Evolutionary conservation across 1,140 invertebrate species (phyloP).

Genomic region (Eubasilissa regina): DNA sequence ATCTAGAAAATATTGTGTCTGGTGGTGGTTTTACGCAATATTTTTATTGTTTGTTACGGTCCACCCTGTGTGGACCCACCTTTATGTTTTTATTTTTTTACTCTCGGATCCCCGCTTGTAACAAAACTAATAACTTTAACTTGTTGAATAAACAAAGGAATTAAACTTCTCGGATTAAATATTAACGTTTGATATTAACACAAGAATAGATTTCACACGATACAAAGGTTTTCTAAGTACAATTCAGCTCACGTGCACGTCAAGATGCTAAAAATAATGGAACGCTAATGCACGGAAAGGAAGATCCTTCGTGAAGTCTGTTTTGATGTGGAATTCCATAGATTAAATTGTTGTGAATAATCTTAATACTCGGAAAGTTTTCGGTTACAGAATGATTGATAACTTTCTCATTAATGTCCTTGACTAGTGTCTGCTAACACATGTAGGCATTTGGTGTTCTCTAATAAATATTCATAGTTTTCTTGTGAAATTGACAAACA

Average conservation of each 20-base stretch:
- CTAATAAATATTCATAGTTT: conserved; percentile 39
- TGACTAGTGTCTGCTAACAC: conserved; percentile 19
- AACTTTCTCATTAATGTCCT: conserved; percentile 35
- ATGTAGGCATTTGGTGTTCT: conserved; percentile 39
- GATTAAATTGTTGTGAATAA: conserved; percentile 55
- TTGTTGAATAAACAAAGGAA: neutral
- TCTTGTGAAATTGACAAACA: conserved; percentile 53
- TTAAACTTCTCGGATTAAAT: neutral
- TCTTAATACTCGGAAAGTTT: conserved; percentile 12
- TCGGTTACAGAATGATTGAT: neutral
- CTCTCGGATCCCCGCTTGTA: conserved; percentile 66
- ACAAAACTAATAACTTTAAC: conserved; percentile 70
- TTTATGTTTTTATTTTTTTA: conserved; percentile 30
- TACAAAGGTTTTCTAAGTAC: conserved; percentile 14
- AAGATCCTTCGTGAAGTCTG: conserved; percentile 58
- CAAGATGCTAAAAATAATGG: no score
- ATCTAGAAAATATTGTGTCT: conserved; percentile 27
- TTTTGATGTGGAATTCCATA: conserved; percentile 64
- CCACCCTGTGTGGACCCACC: conserved; percentile 8
- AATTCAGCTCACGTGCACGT: conserved; percentile 38
- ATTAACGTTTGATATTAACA: conserved; percentile 63
- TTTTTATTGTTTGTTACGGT: conserved; percentile 13
- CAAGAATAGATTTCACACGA: conserved; percentile 59
- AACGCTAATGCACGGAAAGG: no score
- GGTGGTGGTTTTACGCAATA: conserved; percentile 28